These are phyloP conservation scores for Carcina quercana DNA, from an alignment of 2,888 invertebrate genomes.

Conservation along the genomic window DNA sequence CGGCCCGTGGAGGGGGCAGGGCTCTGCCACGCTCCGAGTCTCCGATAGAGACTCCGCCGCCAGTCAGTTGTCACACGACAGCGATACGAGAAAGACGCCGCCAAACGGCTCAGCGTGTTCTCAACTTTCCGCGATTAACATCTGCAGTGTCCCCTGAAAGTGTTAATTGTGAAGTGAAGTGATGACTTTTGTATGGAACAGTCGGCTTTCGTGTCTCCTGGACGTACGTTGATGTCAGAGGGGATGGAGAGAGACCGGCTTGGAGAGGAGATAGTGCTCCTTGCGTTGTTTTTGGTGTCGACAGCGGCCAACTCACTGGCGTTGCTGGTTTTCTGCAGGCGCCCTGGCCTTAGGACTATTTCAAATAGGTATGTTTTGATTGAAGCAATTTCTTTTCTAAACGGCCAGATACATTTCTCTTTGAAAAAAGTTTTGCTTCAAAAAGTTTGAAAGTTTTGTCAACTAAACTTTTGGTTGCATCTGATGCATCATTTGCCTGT, in stretches of 20 bases:
- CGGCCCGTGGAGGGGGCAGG: slow-evolving; percentile 25
- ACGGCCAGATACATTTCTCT: neutral
- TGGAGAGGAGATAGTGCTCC: slow-evolving; percentile 65
- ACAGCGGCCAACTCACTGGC: slow-evolving; percentile 82
- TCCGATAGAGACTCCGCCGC: slow-evolving; percentile 7
- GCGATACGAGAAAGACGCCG: slow-evolving; percentile 67
- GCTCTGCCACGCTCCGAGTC: neutral
- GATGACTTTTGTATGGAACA: slow-evolving; percentile 64
- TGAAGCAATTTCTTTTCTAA: slow-evolving; percentile 3
- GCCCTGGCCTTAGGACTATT: slow-evolving; percentile 83
- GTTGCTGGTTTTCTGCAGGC: slow-evolving; percentile 81
- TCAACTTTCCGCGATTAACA: slow-evolving; percentile 68
- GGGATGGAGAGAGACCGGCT: slow-evolving; percentile 67
- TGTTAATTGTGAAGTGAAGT: slow-evolving; percentile 55
- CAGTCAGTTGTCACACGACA: slow-evolving; percentile 61
- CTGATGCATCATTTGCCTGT: too few species aligned
- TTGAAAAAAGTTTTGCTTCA: too few species aligned
- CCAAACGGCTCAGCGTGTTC: slow-evolving; percentile 48
- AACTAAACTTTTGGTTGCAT: too few species aligned
- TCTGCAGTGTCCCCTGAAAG: slow-evolving; percentile 60
- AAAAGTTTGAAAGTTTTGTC: too few species aligned
- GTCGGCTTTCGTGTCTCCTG: slow-evolving; percentile 53
- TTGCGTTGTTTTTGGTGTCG: slow-evolving; percentile 76
- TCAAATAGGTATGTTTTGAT: slow-evolving; percentile 80
- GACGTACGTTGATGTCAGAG: slow-evolving; percentile 65